Conservation (phyloP, 2,797 vertebrate species). For the Anabacerthia variegaticeps region DNA sequence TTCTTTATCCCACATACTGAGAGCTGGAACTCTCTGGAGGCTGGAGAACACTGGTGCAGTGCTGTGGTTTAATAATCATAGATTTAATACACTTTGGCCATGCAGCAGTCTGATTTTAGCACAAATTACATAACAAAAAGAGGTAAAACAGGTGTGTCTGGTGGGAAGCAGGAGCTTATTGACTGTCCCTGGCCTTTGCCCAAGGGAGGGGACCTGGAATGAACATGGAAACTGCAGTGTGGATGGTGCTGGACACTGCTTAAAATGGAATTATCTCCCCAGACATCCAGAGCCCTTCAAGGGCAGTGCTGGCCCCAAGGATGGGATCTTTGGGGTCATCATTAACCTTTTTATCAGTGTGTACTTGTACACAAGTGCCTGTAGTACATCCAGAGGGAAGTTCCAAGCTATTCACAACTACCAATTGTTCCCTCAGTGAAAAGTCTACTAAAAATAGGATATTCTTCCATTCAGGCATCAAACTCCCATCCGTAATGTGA, state of each 20-base stretch:
- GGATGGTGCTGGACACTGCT: neutral
- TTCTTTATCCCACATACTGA: neutral
- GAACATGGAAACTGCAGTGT: neutral
- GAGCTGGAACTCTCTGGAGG: neutral
- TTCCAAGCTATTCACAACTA: neutral
- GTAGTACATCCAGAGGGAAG: neutral
- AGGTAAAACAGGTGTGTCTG: fast-evolving
- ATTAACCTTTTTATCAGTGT: neutral
- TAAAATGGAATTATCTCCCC: neutral
- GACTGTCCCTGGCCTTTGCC: neutral
- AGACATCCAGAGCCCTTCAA: fast-evolving
- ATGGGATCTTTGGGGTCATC: neutral
- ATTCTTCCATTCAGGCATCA: conserved; percentile 73
- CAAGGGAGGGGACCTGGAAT: neutral
- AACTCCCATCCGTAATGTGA: conserved; percentile 58
- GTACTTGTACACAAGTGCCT: neutral
- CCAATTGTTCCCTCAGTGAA: neutral
- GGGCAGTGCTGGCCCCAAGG: neutral
- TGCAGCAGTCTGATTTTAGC: neutral
- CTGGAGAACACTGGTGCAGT: neutral
- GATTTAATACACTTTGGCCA: neutral
- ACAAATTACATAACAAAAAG: neutral
- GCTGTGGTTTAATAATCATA: neutral
- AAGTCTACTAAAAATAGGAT: conserved; percentile 24
- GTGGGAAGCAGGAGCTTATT: neutral